These are phyloP conservation scores for Xiphophorus hellerii DNA, from an alignment of 2,113 vertebrate species.

Conservation along the genomic window DNA sequence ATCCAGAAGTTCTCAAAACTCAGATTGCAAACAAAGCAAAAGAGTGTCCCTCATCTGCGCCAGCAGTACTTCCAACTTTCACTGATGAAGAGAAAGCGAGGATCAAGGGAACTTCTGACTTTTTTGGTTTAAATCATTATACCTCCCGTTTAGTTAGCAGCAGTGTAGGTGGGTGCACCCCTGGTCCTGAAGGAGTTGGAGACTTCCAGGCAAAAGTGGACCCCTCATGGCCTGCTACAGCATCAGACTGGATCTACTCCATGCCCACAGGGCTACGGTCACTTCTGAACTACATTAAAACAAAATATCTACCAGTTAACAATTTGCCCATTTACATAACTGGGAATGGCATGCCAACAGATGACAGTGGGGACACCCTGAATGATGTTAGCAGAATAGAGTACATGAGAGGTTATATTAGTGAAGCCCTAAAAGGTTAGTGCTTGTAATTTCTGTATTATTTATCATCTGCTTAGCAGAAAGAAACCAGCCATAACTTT, in stretches of 20 bases:
- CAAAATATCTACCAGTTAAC: conserved; percentile 79
- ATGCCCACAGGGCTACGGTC: conserved; percentile 90
- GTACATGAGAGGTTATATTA: conserved; percentile 85
- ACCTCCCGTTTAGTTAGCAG: conserved; percentile 84
- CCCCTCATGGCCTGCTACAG: conserved; percentile 84
- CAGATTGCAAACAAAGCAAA: conserved; percentile 80
- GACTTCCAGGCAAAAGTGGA: conserved; percentile 84
- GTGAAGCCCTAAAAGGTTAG: conserved; percentile 91
- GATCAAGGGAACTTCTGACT: conserved; percentile 89
- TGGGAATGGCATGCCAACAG: conserved; percentile 86
- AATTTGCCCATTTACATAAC: conserved; percentile 88
- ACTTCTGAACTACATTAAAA: conserved; percentile 85
- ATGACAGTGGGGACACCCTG: conserved; percentile 62
- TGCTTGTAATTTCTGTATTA: background rate
- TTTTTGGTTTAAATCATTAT: conserved; percentile 93
- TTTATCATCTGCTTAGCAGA: background rate
- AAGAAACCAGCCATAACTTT: accelerated
- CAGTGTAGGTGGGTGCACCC: conserved; percentile 66
- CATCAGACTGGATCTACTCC: conserved; percentile 85
- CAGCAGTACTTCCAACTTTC: conserved; percentile 86
- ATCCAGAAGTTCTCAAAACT: conserved; percentile 82
- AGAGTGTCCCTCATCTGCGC: conserved; percentile 69
- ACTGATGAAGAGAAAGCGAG: conserved; percentile 82
- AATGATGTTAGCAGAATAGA: conserved; percentile 81
- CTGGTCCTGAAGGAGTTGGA: conserved; percentile 82